A percentile compares a stretch with the other conserved stretches of the same genome.
phyloP scores from a whole-genome alignment of 2,888 invertebrate species.

The Caenorhabditis zanzibari region DNA sequence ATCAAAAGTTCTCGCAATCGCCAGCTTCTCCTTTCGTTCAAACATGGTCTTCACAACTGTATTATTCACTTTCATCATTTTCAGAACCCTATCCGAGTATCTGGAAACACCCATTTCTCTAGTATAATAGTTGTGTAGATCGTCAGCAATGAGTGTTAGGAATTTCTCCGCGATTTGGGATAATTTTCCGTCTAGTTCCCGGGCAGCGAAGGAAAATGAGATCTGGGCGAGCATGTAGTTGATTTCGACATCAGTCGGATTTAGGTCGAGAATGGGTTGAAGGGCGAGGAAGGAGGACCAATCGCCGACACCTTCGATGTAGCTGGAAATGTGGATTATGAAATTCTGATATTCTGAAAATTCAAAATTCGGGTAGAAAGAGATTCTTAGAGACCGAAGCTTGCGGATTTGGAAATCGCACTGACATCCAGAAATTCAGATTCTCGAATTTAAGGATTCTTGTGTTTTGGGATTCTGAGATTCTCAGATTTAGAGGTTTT shows the following conservation, averaged over 20 bases:
- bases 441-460: no score
- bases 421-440: not conserved
- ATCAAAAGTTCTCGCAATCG: slow-evolving; percentile 67
- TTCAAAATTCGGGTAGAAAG: not conserved
- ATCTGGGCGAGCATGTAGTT: slow-evolving; percentile 61
- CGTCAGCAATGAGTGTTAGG: slow-evolving; percentile 45
- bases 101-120: slow-evolving; percentile 43
- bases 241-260: slow-evolving; percentile 49
- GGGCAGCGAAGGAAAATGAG: slow-evolving; percentile 50
- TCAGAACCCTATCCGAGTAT: slow-evolving; percentile 66
- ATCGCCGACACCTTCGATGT: slow-evolving; percentile 20
- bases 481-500: not conserved
- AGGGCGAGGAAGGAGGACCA: slow-evolving; percentile 19
- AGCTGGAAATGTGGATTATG: slow-evolving; percentile 35
- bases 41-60: slow-evolving; percentile 17
- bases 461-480: no score
- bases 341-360: not conserved
- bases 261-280: slow-evolving; percentile 30
- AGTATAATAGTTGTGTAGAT: slow-evolving; percentile 60
- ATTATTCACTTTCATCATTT: slow-evolving; percentile 67
- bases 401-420: not conserved
- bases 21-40: slow-evolving; percentile 52
- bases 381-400: not conserved
- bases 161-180: slow-evolving; percentile 27
- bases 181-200: slow-evolving; percentile 11